Base-by-base conservation (phyloP, 1,140 invertebrate species). In the Trissolcus basalis region DNA sequence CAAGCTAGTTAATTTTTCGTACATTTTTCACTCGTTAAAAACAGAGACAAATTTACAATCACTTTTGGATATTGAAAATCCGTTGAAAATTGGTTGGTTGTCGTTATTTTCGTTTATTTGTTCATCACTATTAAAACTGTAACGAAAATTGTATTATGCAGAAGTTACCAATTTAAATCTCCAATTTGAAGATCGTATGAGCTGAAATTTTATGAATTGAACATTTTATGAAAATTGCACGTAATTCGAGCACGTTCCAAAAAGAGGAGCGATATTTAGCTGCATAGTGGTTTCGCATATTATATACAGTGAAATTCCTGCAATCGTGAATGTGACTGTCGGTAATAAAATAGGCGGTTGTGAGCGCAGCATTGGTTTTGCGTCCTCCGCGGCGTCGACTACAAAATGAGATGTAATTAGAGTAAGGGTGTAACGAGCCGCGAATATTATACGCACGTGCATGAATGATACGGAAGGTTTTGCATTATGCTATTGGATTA, bases 341-440 rank as follows among this genome's bases (percentile, higher is more conserved):
- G 39, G 70, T 64, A 58, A 75, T 75, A 53, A 75, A 69, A 69
- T 64, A 68, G 19, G 56, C 27, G 32, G 19, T 54, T 27, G 56
- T 50, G n/a, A 50, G 15, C n/a, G 35, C 50, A 58, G 55, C 51
- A 54, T 75, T 43, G 72, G 72, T 76, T 75, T 54, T 54, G 63
- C 58, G 63, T 67, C 70, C 70, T 67, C 70, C 50, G 58, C 51
- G 72, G 56, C 41, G 19, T 14, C 44, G 32, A 35, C 47, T 56
- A 64, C 19, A 27, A 61, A 61, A 64, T 50, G 63, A 61, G 49
- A 61, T 60, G 75, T 72, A 77, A 77, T 77, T 72, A 73, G 75
- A 77, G 75, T 68, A 77, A 69, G 64, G 54, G 64, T 33, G 75
- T 69, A 77, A 77, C 75, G 69, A 77, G 75, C 75, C 75, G 64